Conservation (phyloP, 2,113 vertebrate species). For the Turdus rufiventris region DNA sequence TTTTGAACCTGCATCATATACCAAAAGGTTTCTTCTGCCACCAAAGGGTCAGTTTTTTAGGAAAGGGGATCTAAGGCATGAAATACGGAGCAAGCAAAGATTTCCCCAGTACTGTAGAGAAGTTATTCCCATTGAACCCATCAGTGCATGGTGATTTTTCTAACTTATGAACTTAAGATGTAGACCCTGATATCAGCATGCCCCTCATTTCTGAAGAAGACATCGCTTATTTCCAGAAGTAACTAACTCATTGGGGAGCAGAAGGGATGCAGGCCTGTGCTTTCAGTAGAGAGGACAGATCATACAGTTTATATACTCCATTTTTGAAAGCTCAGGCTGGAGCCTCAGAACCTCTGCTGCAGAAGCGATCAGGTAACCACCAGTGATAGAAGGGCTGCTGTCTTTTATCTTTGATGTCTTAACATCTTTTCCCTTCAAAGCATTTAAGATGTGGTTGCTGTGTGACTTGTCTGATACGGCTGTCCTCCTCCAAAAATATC, state of each 20-base stretch:
- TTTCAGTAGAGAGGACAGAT: not conserved
- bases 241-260: not conserved
- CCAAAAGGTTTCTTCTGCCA: not conserved
- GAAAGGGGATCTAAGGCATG: not conserved
- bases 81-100: not conserved
- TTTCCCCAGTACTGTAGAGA: not conserved
- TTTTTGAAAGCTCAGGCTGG: not conserved
- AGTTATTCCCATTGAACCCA: not conserved
- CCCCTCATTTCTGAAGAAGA: not conserved
- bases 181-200: not conserved
- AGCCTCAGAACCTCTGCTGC: not conserved
- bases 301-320: not conserved
- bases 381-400: not conserved
- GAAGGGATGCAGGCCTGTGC: not conserved
- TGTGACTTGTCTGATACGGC: not conserved
- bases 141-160: not conserved
- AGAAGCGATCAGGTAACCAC: not conserved
- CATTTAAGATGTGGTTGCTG: not conserved
- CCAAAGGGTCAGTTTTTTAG: not conserved
- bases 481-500: not conserved
- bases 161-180: not conserved
- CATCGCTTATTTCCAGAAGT: not conserved
- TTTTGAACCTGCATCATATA: not conserved
- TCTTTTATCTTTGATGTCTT: not conserved
- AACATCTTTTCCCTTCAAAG: not conserved